phyloP scores from a whole-genome alignment of 2,797 vertebrate genomes.

The Prionace glauca region DNA sequence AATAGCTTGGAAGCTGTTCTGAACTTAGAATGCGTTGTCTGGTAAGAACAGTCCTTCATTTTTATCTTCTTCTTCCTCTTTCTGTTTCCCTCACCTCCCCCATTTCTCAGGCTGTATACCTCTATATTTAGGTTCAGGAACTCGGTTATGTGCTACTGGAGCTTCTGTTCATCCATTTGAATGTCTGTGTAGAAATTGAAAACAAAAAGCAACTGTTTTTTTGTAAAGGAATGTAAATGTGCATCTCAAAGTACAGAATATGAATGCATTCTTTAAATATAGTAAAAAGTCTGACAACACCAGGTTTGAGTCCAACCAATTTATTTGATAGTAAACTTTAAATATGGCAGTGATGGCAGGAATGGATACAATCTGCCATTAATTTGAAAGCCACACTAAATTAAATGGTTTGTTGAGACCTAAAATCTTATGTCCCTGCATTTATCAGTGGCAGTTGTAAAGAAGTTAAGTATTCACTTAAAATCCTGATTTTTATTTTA shows the following conservation, averaged over 20 bases:
- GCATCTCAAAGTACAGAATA: neutral
- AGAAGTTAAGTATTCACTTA: neutral
- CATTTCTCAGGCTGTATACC: neutral
- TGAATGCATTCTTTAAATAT: neutral
- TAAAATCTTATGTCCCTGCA: neutral
- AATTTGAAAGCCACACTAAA: neutral
- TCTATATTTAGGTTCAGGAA: neutral
- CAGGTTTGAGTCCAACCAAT: too few relatives aligned
- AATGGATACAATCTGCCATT: neutral
- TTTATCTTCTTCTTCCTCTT: neutral
- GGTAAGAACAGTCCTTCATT: neutral
- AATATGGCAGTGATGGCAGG: neutral
- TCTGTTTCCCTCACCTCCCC: too few relatives aligned
- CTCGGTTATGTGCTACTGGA: neutral
- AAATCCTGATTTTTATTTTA: neutral
- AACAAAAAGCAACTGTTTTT: neutral
- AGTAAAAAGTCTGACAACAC: too few relatives aligned
- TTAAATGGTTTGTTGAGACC: neutral
- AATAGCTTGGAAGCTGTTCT: neutral
- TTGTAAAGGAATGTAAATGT: neutral
- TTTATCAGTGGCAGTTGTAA: neutral
- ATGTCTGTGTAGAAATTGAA: neutral
- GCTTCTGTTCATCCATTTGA: neutral
- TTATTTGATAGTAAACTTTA: too few relatives aligned
- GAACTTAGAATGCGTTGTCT: neutral